A percentile compares a stretch with the other conserved stretches of the same genome.
These are phyloP conservation scores for Lithobates sylvaticus DNA, from an alignment of 2,797 vertebrate genomes.

Conservation along the genomic window DNA sequence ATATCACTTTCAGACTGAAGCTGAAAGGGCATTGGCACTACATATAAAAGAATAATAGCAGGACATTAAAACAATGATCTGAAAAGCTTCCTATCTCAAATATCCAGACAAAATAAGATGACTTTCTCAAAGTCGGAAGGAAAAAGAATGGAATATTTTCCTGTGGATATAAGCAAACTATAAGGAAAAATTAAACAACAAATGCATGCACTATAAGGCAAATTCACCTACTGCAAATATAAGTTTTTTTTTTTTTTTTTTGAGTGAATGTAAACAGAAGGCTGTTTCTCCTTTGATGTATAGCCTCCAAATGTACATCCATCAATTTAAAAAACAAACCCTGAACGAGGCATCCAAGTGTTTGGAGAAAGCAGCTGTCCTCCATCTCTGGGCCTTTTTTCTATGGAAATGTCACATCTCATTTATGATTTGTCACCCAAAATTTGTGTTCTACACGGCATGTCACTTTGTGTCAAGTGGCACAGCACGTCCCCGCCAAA, in stretches of 20 bases:
- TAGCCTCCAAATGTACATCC: slow-evolving; percentile 2
- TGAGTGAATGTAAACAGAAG: slow-evolving; percentile 27
- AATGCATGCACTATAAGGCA: slow-evolving; percentile 1
- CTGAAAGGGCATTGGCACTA: neutral
- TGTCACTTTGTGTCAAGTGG: slow-evolving; percentile 48
- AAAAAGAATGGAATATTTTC: slow-evolving; percentile 22
- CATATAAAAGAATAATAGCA: neutral
- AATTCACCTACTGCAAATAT: slow-evolving; percentile 11
- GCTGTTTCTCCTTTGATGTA: neutral
- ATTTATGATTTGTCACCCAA: slow-evolving; percentile 54
- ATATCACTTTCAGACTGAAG: slow-evolving; percentile 5
- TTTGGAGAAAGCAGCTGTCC: slow-evolving; percentile 48
- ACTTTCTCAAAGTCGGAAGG: slow-evolving; percentile 37
- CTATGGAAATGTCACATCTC: slow-evolving; percentile 42
- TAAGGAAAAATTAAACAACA: slow-evolving; percentile 26
- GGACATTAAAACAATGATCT: neutral
- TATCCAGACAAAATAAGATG: slow-evolving; percentile 9
- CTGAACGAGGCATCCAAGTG: slow-evolving; percentile 4
- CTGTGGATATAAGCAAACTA: slow-evolving; percentile 23
- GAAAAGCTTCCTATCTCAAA: slow-evolving; percentile 4
- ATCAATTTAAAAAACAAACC: slow-evolving; percentile 29
- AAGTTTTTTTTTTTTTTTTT: slow-evolving; percentile 1
- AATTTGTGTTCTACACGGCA: slow-evolving; percentile 43
- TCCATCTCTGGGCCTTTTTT: slow-evolving; percentile 37
- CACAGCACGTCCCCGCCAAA: slow-evolving; percentile 22